Percentiles rank a stretch among this genome's conserved stretches.
These are phyloP conservation scores for Cyprinodon diabolis DNA, from an alignment of 2,797 vertebrate genomes.

Conservation along the genomic window DNA sequence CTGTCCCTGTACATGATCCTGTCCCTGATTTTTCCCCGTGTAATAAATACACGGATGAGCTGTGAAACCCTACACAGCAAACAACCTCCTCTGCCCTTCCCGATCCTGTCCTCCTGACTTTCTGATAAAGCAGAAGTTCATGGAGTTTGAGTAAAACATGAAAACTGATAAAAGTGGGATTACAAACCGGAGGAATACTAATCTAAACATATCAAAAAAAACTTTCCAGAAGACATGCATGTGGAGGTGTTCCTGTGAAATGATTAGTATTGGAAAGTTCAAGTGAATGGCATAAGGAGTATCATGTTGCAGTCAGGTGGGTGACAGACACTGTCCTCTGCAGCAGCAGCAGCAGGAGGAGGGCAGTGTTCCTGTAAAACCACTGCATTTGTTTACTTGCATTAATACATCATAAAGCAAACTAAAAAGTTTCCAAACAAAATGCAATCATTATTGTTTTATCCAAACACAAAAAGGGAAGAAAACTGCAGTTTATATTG, in stretches of 20 bases:
- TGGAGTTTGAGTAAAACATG: not conserved
- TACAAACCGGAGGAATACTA: not conserved
- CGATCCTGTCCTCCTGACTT: not conserved
- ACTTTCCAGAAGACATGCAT: not conserved
- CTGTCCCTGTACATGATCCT: not conserved
- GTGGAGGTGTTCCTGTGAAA: constrained; percentile 4
- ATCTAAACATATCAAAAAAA: not conserved
- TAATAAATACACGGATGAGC: not conserved
- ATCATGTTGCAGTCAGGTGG: constrained; percentile 57
- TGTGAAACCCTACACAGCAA: not conserved
- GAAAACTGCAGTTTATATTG: not conserved
- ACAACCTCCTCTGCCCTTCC: not conserved
- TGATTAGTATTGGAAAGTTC: constrained; percentile 39
- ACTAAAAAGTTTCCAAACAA: not conserved
- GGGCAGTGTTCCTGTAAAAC: constrained; percentile 74
- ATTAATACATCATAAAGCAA: constrained; percentile 31
- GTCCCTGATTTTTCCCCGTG: not conserved
- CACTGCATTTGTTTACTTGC: constrained; percentile 56
- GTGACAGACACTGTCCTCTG: constrained; percentile 42
- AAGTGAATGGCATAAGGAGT: constrained; percentile 42
- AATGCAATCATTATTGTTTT: not conserved
- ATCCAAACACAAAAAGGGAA: not conserved
- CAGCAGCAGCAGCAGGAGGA: constrained; percentile 15
- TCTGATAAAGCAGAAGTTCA: not conserved
- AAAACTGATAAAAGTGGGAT: not conserved